Evolutionary conservation across 1,140 invertebrate species (phyloP).

Genomic region (Drosophila lini): DNA sequence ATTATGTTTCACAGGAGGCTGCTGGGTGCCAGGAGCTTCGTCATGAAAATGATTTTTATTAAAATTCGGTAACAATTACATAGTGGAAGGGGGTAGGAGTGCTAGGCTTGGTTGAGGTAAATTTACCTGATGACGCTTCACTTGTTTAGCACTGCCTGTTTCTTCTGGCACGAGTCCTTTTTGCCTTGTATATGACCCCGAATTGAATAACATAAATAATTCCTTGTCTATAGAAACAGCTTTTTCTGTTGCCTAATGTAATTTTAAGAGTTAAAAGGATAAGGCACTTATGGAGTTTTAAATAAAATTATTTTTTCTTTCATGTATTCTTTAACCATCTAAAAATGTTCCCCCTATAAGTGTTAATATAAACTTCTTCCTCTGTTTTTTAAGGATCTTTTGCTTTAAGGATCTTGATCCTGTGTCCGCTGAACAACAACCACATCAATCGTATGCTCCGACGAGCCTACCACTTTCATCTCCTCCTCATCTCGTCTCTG

Average conservation of each 20-base stretch:
- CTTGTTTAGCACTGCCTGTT: slow-evolving; percentile 7
- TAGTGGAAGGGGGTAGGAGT: background rate
- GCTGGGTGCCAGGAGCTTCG: slow-evolving; percentile 9
- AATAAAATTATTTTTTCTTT: background rate
- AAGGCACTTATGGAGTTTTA: background rate
- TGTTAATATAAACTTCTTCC: no score
- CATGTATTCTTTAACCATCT: background rate
- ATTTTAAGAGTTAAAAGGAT: background rate
- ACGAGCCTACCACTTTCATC: background rate
- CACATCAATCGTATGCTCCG: slow-evolving; percentile 5
- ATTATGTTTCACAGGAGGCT: slow-evolving; percentile 18
- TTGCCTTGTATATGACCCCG: background rate
- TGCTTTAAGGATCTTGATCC: no score
- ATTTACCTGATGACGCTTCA: slow-evolving; percentile 3
- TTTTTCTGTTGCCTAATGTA: background rate
- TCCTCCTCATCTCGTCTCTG: slow-evolving; percentile 32
- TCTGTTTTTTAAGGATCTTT: no score
- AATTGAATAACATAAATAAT: slow-evolving; percentile 2
- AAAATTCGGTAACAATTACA: slow-evolving; percentile 20
- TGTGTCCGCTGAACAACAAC: background rate
- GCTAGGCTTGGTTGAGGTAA: background rate
- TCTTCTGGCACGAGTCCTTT: background rate
- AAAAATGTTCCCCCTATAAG: no score
- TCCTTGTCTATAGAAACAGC: background rate
- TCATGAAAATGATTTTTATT: slow-evolving; percentile 16